Evolutionary conservation across 2,113 vertebrate genomes (phyloP).

Genomic region (Lagopus muta): DNA sequence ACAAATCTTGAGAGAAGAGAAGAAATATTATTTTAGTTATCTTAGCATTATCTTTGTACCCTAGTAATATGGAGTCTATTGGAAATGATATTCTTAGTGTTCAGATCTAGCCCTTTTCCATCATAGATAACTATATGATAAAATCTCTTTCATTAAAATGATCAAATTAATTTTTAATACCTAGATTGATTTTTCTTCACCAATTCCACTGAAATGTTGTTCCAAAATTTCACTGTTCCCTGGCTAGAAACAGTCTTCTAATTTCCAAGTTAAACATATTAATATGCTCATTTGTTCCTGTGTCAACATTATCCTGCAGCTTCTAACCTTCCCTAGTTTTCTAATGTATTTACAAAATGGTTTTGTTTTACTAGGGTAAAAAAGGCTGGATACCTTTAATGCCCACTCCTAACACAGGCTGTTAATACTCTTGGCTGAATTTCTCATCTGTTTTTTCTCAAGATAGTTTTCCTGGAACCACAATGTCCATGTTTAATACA

Average conservation of each 20-base stretch:
- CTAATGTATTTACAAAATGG: not conserved
- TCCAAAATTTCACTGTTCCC: not conserved
- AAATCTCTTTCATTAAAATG: not conserved
- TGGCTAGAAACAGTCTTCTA: not conserved
- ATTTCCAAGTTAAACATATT: not conserved
- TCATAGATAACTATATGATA: not conserved
- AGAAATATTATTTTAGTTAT: not conserved
- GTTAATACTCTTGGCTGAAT: not conserved
- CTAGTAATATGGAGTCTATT: not conserved
- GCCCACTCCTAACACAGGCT: not conserved
- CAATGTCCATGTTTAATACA: not conserved
- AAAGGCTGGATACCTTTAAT: not conserved
- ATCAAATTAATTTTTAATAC: not conserved
- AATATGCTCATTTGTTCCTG: not conserved
- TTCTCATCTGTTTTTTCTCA: not conserved
- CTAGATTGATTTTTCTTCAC: not conserved
- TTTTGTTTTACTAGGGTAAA: not conserved
- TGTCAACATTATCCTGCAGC: not conserved
- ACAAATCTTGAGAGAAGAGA: not conserved
- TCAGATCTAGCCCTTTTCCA: not conserved
- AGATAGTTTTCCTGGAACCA: not conserved
- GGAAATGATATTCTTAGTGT: not conserved
- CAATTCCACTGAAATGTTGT: not conserved
- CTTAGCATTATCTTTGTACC: not conserved
- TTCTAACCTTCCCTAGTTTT: not conserved